phyloP scores from a whole-genome alignment of 1,140 invertebrate genomes.

The Aricia agestis region DNA sequence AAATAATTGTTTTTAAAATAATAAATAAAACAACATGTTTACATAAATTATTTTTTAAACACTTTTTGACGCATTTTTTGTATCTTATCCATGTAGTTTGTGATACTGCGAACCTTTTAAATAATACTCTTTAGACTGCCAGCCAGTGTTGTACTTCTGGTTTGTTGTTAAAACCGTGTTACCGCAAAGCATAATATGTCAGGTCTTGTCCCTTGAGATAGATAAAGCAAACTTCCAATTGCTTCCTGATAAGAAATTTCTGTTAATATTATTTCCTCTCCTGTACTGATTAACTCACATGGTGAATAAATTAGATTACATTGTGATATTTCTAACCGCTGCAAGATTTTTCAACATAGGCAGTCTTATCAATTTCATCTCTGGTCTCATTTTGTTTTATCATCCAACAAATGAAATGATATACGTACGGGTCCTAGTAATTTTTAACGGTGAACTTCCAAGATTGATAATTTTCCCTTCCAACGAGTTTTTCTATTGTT shows the following conservation, averaged over 20 bases:
- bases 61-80: not conserved
- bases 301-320: constrained; percentile 48
- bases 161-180: no score
- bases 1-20: no score
- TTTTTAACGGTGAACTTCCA: constrained; percentile 18
- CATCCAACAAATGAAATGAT: constrained; percentile 46
- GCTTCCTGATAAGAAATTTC: constrained; percentile 34
- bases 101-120: no score
- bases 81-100: not conserved
- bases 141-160: no score
- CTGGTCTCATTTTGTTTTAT: constrained; percentile 35
- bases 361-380: constrained; percentile 42
- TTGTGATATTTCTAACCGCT: constrained; percentile 49
- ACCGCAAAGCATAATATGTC: constrained; percentile 7
- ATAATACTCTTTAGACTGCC: no score
- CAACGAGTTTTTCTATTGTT: constrained; percentile 8
- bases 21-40: no score
- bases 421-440: constrained; percentile 29
- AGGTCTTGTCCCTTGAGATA: constrained; percentile 31
- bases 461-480: constrained; percentile 13
- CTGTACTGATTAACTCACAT: constrained; percentile 38
- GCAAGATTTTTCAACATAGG: constrained; percentile 49
- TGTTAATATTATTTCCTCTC: constrained; percentile 19
- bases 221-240: constrained; percentile 40
- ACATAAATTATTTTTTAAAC: not conserved